These are phyloP conservation scores for Falco novaeseelandiae DNA, from an alignment of 2,797 vertebrate species.

Conservation along the genomic window DNA sequence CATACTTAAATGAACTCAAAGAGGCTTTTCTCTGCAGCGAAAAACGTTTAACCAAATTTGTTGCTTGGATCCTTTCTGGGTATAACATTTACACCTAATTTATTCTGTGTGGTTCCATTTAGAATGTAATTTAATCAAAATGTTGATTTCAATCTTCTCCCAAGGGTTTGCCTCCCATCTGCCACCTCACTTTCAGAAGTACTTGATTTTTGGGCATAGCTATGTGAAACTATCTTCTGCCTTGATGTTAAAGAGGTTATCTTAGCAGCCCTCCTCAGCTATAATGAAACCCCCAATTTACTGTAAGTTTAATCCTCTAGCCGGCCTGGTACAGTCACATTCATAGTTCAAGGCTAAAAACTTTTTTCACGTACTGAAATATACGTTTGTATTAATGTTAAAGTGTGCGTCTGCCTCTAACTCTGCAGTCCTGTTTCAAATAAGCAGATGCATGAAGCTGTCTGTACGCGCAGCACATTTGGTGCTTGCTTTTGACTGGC, in stretches of 20 bases:
- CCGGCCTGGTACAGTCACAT: not conserved
- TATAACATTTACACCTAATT: conserved; percentile 4
- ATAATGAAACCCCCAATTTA: not conserved
- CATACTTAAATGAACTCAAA: conserved; percentile 5
- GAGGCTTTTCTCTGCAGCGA: not conserved
- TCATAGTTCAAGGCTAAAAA: not conserved
- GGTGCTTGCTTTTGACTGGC: not conserved
- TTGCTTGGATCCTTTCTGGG: conserved; percentile 15
- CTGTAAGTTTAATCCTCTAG: not conserved
- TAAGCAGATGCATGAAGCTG: rapidly evolving
- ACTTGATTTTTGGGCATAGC: not conserved
- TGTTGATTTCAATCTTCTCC: conserved; percentile 42
- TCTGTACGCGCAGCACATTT: not conserved
- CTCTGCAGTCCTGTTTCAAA: not conserved
- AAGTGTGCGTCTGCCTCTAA: not conserved
- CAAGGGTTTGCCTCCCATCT: conserved; percentile 31
- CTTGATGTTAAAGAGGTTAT: not conserved
- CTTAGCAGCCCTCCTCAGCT: not conserved
- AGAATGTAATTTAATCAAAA: conserved; percentile 37
- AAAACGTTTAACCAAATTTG: not conserved
- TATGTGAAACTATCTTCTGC: not conserved
- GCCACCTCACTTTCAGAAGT: not conserved
- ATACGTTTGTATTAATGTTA: not conserved
- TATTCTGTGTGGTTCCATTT: conserved; percentile 19
- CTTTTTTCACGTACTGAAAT: not conserved